Conservation (phyloP, 2,888 invertebrate species). For the Synergus itoensis region DNA sequence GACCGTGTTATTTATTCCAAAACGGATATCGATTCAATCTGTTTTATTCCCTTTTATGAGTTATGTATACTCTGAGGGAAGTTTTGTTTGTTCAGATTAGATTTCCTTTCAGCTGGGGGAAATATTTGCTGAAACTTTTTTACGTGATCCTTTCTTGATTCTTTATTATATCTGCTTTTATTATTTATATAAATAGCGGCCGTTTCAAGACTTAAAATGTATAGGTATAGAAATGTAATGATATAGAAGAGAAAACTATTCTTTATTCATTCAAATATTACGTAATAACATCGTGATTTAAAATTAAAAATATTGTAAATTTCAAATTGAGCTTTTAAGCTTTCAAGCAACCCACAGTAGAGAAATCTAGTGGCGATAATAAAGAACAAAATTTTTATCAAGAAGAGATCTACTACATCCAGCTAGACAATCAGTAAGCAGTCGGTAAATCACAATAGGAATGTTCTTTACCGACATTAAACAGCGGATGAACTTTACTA, state of each 20-base stretch:
- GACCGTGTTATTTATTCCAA: background rate
- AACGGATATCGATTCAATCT: background rate
- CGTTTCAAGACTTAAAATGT: background rate
- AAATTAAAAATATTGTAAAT: no score
- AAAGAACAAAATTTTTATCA: background rate
- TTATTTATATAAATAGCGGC: background rate
- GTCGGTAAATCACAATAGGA: background rate
- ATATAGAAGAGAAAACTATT: no score
- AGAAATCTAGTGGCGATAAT: slow-evolving; percentile 7
- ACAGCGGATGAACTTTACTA: background rate
- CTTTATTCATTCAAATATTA: background rate
- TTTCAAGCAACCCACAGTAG: background rate
- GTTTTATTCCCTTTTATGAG: background rate
- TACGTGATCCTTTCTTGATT: background rate
- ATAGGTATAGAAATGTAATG: no score
- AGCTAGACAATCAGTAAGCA: background rate
- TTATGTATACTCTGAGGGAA: background rate
- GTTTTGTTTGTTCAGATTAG: background rate
- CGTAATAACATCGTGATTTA: no score
- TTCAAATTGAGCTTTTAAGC: background rate
- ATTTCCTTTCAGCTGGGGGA: background rate
- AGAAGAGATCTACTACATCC: background rate
- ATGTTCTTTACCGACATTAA: background rate
- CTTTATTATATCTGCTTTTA: background rate
- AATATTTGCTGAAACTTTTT: background rate